Evolutionary conservation across 2,113 vertebrate genomes (phyloP).

Genomic region (Salvator merianae): DNA sequence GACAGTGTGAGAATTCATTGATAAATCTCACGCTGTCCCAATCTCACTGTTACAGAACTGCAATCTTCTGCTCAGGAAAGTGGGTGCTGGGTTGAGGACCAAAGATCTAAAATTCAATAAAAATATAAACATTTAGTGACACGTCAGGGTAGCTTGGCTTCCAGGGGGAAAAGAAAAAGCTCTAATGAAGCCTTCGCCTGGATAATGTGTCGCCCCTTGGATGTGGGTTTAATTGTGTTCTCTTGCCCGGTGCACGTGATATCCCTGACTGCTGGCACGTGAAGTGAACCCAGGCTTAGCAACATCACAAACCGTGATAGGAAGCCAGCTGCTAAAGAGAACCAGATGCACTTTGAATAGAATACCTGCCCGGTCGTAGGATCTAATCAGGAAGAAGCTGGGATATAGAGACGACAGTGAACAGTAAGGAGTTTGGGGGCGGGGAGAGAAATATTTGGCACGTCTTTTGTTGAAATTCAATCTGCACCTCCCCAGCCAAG

Average conservation of each 20-base stretch:
- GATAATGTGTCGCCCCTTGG: constrained; percentile 14
- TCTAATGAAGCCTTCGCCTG: background rate
- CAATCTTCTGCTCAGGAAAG: background rate
- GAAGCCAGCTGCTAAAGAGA: constrained; percentile 73
- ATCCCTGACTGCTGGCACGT: constrained; percentile 55
- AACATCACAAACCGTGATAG: constrained; percentile 62
- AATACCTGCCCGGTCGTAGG: constrained; percentile 55
- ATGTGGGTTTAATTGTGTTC: constrained; percentile 19
- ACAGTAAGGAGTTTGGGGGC: constrained; percentile 51
- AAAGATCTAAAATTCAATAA: background rate
- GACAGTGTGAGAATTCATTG: background rate
- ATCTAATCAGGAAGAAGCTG: constrained; percentile 70
- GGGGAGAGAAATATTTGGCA: constrained; percentile 66
- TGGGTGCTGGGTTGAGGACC: background rate
- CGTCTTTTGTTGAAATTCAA: constrained; percentile 77
- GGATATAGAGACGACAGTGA: constrained; percentile 67
- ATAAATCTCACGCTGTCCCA: background rate
- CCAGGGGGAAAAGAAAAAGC: too few relatives aligned
- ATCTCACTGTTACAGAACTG: background rate
- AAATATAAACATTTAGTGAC: background rate
- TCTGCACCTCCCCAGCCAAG: constrained; percentile 47
- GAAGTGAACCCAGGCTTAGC: constrained; percentile 40
- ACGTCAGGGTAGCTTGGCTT: background rate
- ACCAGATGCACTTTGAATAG: constrained; percentile 67
- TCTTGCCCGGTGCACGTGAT: constrained; percentile 62